Evolutionary conservation across 1,140 invertebrate species (phyloP).

Genomic region (Panulirus ornatus): DNA sequence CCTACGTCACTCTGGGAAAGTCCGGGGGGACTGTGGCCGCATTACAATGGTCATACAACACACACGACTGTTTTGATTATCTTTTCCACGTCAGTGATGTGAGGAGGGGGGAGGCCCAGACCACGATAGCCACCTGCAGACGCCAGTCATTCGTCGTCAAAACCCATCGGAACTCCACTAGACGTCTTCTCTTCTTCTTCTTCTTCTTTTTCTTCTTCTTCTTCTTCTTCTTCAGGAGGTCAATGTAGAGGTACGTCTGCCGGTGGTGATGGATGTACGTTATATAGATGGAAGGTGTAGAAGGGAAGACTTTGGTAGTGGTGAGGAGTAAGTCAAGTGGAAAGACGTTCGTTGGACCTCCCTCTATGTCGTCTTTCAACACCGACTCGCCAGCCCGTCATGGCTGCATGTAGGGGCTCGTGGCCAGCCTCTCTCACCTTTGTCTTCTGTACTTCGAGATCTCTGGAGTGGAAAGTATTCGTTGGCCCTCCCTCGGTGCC

Average conservation of each 20-base stretch:
- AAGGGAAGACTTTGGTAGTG: not conserved
- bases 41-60: constrained; percentile 63
- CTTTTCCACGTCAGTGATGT: constrained; percentile 63
- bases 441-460: constrained; percentile 31
- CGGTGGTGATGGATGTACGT: not conserved
- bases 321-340: constrained; percentile 61
- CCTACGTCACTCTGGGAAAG: constrained; percentile 52
- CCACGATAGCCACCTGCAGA: not conserved
- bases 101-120: not conserved
- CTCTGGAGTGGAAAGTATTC: constrained; percentile 61
- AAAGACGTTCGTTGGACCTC: constrained; percentile 63
- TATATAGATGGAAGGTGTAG: not conserved
- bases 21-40: not conserved
- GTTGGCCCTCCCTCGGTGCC: constrained; percentile 6
- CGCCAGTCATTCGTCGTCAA: no score
- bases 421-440: constrained; percentile 34
- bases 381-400: not conserved
- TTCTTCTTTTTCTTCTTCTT: no score
- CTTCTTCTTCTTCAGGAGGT: no score
- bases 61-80: constrained; percentile 64
- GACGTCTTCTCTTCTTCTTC: no score
- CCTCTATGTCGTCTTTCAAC: constrained; percentile 36
- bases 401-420: not conserved
- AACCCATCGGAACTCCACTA: no score
- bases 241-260: not conserved